Conservation (phyloP, 2,888 invertebrate species). For the Megamerina dolium region DNA sequence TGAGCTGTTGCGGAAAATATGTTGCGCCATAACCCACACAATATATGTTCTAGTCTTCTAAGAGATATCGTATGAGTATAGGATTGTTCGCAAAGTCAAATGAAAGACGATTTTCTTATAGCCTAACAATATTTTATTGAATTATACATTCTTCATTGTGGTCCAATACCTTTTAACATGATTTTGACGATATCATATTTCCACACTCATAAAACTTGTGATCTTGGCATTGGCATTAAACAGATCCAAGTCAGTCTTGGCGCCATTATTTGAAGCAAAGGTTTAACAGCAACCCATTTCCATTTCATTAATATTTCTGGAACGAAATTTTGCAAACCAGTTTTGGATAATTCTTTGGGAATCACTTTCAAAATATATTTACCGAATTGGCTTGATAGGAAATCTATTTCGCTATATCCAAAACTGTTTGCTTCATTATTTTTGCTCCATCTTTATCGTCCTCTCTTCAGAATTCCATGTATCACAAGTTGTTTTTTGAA, state of each 20-base stretch:
- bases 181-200: background rate
- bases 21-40: no score
- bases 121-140: background rate
- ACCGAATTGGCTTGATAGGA: no score
- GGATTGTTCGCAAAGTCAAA: conserved; percentile 8
- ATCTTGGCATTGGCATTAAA: background rate
- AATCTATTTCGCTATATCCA: no score
- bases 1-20: no score
- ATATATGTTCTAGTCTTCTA: no score
- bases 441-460: no score
- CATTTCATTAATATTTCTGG: background rate
- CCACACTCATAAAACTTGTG: background rate
- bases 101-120: background rate
- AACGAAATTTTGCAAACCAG: background rate
- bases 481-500: no score
- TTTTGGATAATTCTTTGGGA: background rate
- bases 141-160: background rate
- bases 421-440: no score
- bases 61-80: no score
- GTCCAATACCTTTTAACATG: background rate
- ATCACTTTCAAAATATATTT: background rate
- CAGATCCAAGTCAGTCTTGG: background rate
- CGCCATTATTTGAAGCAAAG: background rate
- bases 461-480: no score
- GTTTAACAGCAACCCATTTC: background rate